These are phyloP conservation scores for Molossus alvarezi DNA, from an alignment of 2,797 vertebrate genomes.

Conservation along the genomic window DNA sequence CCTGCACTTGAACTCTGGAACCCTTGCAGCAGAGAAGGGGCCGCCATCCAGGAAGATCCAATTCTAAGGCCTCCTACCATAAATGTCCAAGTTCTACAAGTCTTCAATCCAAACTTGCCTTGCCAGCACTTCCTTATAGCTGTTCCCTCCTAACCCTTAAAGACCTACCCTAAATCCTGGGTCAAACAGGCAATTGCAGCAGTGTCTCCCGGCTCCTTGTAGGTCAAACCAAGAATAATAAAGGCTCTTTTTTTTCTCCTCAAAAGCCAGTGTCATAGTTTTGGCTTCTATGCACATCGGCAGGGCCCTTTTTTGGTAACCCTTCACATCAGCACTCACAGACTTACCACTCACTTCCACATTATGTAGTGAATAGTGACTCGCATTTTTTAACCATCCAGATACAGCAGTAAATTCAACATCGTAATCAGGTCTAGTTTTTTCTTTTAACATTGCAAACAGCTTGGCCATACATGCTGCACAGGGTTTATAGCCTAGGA, in stretches of 20 bases:
- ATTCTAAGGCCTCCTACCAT: too few species aligned
- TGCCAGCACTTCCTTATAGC: background rate
- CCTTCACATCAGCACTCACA: background rate
- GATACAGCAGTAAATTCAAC: background rate
- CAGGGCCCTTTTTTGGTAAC: background rate
- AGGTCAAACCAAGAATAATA: background rate
- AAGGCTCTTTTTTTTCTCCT: background rate
- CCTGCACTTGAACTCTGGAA: background rate
- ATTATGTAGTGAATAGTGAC: background rate
- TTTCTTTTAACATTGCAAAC: background rate
- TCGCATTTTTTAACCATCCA: background rate
- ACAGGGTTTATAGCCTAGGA: background rate
- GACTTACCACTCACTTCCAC: background rate
- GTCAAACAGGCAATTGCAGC: too few species aligned
- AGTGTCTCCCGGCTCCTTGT: too few species aligned
- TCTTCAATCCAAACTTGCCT: background rate
- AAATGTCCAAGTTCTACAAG: background rate
- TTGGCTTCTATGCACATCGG: background rate
- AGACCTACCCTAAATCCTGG: background rate
- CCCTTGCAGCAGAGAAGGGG: background rate
- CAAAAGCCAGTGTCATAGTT: background rate
- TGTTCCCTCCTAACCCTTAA: background rate
- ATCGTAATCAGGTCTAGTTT: background rate
- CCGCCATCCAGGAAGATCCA: background rate
- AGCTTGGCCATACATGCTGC: background rate